A percentile compares a stretch with the other conserved stretches of the same genome.
These are phyloP conservation scores for Ectemnius lituratus DNA, from an alignment of 2,888 invertebrate species.

Conservation along the genomic window DNA sequence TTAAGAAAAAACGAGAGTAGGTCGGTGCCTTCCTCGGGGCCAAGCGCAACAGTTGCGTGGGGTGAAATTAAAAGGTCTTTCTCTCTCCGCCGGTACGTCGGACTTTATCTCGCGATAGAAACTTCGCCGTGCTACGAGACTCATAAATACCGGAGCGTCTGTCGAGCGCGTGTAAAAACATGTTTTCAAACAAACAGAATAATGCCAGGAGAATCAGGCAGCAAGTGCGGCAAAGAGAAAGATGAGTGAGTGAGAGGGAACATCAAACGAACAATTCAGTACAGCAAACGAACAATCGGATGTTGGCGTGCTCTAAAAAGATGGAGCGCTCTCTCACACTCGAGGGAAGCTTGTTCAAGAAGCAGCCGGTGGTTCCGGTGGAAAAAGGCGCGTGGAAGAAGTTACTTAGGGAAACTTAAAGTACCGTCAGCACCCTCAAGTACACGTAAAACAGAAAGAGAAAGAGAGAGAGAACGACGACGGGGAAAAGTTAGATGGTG, in stretches of 20 bases:
- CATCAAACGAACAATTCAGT: too few relatives aligned
- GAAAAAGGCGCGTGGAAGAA: constrained; percentile 32
- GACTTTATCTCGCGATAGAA: not conserved
- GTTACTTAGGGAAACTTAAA: constrained; percentile 58
- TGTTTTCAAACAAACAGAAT: too few relatives aligned
- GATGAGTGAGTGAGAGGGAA: too few relatives aligned
- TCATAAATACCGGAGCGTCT: too few relatives aligned
- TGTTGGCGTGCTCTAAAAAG: not conserved
- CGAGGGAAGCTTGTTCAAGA: constrained; percentile 1
- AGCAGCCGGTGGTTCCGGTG: constrained; percentile 15
- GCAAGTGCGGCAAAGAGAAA: too few relatives aligned
- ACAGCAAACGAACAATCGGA: too few relatives aligned
- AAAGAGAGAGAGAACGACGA: constrained; percentile 22
- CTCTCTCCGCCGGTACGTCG: not conserved
- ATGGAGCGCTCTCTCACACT: constrained; percentile 1
- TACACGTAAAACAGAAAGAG: not conserved
- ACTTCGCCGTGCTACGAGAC: too few relatives aligned
- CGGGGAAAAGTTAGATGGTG: constrained; percentile 9
- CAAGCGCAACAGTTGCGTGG: not conserved
- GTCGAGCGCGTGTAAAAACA: too few relatives aligned
- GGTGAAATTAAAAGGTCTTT: too few relatives aligned
- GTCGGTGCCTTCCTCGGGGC: constrained; percentile 1
- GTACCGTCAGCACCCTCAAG: constrained; percentile 31
- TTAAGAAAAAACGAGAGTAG: constrained; percentile 67
- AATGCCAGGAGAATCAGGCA: too few relatives aligned